These are phyloP conservation scores for Drosophila littoralis DNA, from an alignment of 1,140 invertebrate genomes.

Conservation along the genomic window DNA sequence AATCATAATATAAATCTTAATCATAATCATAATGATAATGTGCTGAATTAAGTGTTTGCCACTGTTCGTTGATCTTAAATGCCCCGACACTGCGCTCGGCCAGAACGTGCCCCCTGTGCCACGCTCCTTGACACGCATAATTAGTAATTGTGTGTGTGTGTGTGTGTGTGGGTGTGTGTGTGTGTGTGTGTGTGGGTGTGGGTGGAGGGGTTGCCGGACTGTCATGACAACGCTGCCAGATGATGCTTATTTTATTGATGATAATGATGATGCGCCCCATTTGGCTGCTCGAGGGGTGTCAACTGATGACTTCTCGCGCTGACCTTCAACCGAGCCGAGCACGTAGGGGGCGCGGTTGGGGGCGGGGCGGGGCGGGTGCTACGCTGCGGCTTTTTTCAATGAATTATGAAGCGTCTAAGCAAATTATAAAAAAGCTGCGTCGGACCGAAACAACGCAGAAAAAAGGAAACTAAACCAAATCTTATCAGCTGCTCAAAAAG, in stretches of 20 bases:
- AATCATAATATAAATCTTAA: neutral
- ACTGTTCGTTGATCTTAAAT: conserved; percentile 33
- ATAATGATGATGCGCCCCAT: conserved; percentile 47
- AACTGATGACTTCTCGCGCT: conserved; percentile 63
- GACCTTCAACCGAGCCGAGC: conserved; percentile 43
- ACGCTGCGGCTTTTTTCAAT: conserved; percentile 53
- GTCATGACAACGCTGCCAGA: conserved; percentile 25
- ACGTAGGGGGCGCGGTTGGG: conserved; percentile 2
- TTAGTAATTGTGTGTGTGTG: conserved; percentile 61
- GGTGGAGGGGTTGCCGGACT: neutral
- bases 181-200: conserved; percentile 42
- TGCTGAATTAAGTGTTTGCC: neutral
- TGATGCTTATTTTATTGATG: conserved; percentile 11
- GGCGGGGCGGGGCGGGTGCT: neutral
- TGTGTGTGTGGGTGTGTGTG: conserved; percentile 25
- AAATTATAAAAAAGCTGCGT: conserved; percentile 11
- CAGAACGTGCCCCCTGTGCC: neutral
- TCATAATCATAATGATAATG: neutral
- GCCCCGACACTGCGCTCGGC: conserved; percentile 5
- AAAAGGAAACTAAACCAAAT: conserved; percentile 22
- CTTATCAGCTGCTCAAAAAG: conserved; percentile 51
- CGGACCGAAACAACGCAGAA: conserved; percentile 5
- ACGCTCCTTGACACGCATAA: conserved; percentile 57
- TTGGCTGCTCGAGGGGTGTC: conserved; percentile 36
- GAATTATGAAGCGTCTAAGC: conserved; percentile 46